phyloP scores from a whole-genome alignment of 2,113 vertebrate species.

The Erythrocercus mccallii region DNA sequence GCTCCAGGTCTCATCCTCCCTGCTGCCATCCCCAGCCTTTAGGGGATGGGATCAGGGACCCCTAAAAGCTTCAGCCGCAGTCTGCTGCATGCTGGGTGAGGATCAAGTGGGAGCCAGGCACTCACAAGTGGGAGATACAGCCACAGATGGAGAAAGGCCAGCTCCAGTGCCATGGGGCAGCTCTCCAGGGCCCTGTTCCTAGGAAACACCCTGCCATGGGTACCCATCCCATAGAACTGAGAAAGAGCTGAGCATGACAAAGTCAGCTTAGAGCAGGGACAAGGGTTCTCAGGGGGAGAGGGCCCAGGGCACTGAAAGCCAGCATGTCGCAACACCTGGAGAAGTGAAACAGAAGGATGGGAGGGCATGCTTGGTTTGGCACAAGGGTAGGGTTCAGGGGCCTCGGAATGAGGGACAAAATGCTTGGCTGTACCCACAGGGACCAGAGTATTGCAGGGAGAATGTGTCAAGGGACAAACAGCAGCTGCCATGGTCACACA shows the following conservation, averaged over 20 bases:
- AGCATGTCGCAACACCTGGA: neutral
- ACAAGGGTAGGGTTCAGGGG: neutral
- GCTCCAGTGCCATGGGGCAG: neutral
- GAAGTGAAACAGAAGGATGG: neutral
- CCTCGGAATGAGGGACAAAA: neutral
- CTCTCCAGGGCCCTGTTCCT: neutral
- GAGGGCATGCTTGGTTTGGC: neutral
- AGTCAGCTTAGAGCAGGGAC: neutral
- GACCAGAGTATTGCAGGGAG: accelerated
- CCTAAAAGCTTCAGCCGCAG: neutral
- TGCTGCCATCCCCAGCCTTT: neutral
- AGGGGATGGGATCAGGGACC: neutral
- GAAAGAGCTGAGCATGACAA: neutral
- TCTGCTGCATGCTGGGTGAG: neutral
- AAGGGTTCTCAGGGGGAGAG: neutral
- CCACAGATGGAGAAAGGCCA: neutral
- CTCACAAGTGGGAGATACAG: accelerated
- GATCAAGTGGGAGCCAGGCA: neutral
- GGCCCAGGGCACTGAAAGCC: neutral
- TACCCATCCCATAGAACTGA: neutral
- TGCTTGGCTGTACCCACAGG: neutral
- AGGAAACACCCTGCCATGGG: neutral
- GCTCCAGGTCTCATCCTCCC: neutral
- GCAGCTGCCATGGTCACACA: accelerated
- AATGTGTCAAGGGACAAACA: neutral